Conservation (phyloP, 2,113 vertebrate species). For the Falco punctatus region DNA sequence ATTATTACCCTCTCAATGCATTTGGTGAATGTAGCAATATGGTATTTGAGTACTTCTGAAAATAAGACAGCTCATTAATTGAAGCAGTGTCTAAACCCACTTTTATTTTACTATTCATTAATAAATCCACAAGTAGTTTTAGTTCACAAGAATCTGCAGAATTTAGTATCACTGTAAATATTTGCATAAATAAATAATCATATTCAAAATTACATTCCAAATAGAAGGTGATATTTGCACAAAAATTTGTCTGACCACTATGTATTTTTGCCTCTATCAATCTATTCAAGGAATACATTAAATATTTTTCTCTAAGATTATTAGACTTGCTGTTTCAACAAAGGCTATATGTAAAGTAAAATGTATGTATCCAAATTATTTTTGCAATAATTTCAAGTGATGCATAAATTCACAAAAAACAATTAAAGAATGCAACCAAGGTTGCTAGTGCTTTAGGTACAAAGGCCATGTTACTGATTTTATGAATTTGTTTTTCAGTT, state of each 20-base stretch:
- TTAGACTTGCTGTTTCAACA: not conserved
- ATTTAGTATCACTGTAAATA: not conserved
- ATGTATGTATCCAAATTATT: not conserved
- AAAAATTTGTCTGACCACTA: not conserved
- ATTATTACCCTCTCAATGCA: conserved; percentile 7
- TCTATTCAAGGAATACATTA: not conserved
- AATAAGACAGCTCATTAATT: conserved; percentile 16
- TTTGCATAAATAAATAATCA: not conserved
- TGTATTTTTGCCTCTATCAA: not conserved
- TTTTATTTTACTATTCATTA: conserved; percentile 24
- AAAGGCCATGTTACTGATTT: not conserved
- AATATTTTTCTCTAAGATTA: not conserved
- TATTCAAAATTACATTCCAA: not conserved
- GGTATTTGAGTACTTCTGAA: not conserved
- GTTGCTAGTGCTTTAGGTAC: not conserved
- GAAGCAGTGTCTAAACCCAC: not conserved
- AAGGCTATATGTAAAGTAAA: not conserved
- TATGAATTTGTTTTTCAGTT: not conserved
- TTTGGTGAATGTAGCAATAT: conserved; percentile 19
- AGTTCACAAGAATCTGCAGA: not conserved
- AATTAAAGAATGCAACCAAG: not conserved
- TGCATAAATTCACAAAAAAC: not conserved
- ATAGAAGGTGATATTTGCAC: not conserved
- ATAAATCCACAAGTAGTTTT: not conserved
- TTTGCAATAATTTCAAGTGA: not conserved